Conservation (phyloP, 30 jellyfish, hydroid and myxozoan genomes). For the Hydractinia symbiolongicarpus region DNA sequence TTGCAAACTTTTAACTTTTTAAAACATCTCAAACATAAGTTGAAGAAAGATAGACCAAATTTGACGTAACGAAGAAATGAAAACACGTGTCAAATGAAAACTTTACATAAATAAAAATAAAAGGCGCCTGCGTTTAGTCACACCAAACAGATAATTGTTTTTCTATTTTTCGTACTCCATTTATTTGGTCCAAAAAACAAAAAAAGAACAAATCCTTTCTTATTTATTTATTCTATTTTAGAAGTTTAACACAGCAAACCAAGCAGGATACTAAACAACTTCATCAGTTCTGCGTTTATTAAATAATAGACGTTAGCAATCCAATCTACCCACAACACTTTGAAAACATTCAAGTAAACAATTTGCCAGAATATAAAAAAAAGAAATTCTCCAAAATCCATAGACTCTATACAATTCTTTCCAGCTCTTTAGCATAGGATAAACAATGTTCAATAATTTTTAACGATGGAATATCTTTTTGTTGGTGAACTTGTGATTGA, state of each 20-base stretch:
- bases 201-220: no score
- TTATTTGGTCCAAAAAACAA: no score
- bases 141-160: neutral
- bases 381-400: neutral
- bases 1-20: no score
- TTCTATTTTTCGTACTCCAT: neutral
- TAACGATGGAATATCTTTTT: conserved; percentile 79
- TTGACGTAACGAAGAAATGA: no score
- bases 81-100: no score
- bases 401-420: conserved; percentile 59
- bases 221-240: no score
- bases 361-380: neutral
- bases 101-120: neutral
- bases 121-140: neutral
- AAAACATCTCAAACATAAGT: no score
- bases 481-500: conserved; percentile 53
- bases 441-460: conserved; percentile 76
- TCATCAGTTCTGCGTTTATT: no score
- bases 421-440: conserved; percentile 94
- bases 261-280: no score
- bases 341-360: neutral
- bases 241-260: no score
- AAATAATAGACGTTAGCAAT: no score
- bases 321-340: neutral
- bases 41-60: no score